Percentiles rank a stretch among this genome's conserved stretches.
These are phyloP conservation scores for Sthenelais limicola DNA, from an alignment of 2,888 invertebrate genomes.

Conservation along the genomic window DNA sequence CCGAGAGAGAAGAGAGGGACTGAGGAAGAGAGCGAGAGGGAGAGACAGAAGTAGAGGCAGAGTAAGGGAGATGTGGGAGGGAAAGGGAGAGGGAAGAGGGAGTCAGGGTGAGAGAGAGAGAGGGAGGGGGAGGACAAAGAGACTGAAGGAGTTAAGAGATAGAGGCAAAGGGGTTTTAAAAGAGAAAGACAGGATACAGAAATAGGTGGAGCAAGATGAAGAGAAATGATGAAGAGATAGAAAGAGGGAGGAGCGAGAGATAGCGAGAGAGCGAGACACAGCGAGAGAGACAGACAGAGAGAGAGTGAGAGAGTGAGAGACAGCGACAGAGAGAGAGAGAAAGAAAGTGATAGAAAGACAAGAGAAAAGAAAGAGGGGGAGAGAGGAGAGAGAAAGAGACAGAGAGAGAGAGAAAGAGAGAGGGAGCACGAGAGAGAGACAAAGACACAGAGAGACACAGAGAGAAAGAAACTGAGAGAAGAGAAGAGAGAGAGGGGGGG, in stretches of 20 bases:
- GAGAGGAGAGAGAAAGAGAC: not conserved
- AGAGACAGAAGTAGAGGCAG: not conserved
- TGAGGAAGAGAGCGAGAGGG: not conserved
- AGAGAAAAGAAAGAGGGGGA: not conserved
- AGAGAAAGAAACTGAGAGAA: not conserved
- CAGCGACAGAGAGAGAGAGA: not conserved
- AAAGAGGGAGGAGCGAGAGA: not conserved
- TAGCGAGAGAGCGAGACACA: not conserved
- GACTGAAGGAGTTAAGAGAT: not conserved
- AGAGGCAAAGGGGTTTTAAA: too few species aligned
- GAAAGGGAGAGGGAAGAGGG: not conserved
- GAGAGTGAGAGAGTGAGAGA: not conserved
- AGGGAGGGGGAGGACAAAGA: not conserved
- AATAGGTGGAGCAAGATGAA: not conserved
- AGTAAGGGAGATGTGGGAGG: not conserved
- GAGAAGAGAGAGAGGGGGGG: conserved; percentile 3
- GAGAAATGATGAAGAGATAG: not conserved
- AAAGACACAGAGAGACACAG: not conserved
- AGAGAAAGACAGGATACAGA: too few species aligned
- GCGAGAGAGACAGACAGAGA: not conserved
- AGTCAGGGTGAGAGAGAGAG: not conserved
- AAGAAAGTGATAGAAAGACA: not conserved
- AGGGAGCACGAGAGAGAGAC: not conserved
- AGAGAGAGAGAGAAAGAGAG: not conserved
- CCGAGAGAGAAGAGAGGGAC: not conserved